Percentiles rank a stretch among this genome's conserved stretches.
These are phyloP conservation scores for Augiades crinisus DNA, from an alignment of 2,888 invertebrate genomes.

Conservation along the genomic window DNA sequence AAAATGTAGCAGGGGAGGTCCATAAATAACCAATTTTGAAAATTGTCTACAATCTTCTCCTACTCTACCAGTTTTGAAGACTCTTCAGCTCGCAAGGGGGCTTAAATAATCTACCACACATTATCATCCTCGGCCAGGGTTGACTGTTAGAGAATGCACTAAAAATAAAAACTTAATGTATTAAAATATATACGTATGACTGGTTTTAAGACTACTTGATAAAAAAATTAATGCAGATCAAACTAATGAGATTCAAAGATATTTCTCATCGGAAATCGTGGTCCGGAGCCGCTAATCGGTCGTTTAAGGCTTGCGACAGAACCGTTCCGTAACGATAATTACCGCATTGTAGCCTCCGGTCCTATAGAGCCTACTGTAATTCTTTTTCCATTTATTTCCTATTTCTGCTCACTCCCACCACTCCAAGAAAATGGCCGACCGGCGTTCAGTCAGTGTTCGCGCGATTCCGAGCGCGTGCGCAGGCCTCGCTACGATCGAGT, in stretches of 20 bases:
- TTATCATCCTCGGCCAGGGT: no score
- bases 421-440: slow-evolving; percentile 65
- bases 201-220: background rate
- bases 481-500: slow-evolving; percentile 44
- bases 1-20: no score
- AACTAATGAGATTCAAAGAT: slow-evolving; percentile 6
- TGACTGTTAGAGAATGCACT: no score
- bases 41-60: no score
- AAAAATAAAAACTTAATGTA: no score
- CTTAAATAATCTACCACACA: no score
- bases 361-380: slow-evolving; percentile 43
- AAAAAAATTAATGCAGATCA: slow-evolving; percentile 3
- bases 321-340: slow-evolving; percentile 25
- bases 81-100: no score
- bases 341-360: slow-evolving; percentile 26
- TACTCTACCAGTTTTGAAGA: no score
- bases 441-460: slow-evolving; percentile 58
- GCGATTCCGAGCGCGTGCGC: slow-evolving; percentile 62
- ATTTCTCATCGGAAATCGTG: slow-evolving; percentile 8
- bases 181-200: no score
- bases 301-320: slow-evolving; percentile 18
- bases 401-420: slow-evolving; percentile 63
- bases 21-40: no score
- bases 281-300: slow-evolving; percentile 13
- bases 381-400: slow-evolving; percentile 64